These are phyloP conservation scores for Calephelis nemesis DNA, from an alignment of 1,140 invertebrate genomes.

Conservation along the genomic window DNA sequence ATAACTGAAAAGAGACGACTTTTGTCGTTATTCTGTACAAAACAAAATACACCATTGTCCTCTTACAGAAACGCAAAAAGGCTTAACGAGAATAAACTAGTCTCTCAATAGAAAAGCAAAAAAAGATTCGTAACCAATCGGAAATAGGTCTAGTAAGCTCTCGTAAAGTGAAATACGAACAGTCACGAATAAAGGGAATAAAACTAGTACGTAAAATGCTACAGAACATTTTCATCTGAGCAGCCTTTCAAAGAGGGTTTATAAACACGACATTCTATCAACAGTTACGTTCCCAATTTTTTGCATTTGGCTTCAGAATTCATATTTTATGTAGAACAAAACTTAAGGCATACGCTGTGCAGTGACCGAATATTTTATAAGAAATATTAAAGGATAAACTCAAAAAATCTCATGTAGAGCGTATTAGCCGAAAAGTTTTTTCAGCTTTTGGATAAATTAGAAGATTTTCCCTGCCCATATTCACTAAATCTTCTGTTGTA, in stretches of 20 bases:
- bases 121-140: slow-evolving; percentile 17
- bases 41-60: too few species aligned
- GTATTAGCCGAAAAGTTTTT: too few species aligned
- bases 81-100: slow-evolving; percentile 6
- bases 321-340: too few species aligned
- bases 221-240: slow-evolving; percentile 14
- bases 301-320: background rate
- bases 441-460: too few species aligned
- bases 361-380: too few species aligned
- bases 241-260: slow-evolving; percentile 14
- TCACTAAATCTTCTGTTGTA: too few species aligned
- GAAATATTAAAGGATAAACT: too few species aligned
- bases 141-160: slow-evolving; percentile 19
- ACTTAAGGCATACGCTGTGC: too few species aligned
- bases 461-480: too few species aligned
- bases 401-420: too few species aligned
- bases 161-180: slow-evolving; percentile 16
- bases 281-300: slow-evolving; percentile 23
- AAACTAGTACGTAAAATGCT: slow-evolving; percentile 14
- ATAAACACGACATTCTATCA: background rate
- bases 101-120: slow-evolving; percentile 8
- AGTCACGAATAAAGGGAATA: slow-evolving; percentile 10
- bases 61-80: background rate
- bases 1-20: too few species aligned
- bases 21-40: too few species aligned